Percentiles rank a stretch among this genome's conserved stretches.
These are phyloP conservation scores for Enteromius fasciolatus DNA, from an alignment of 2,797 vertebrate species.

Conservation along the genomic window DNA sequence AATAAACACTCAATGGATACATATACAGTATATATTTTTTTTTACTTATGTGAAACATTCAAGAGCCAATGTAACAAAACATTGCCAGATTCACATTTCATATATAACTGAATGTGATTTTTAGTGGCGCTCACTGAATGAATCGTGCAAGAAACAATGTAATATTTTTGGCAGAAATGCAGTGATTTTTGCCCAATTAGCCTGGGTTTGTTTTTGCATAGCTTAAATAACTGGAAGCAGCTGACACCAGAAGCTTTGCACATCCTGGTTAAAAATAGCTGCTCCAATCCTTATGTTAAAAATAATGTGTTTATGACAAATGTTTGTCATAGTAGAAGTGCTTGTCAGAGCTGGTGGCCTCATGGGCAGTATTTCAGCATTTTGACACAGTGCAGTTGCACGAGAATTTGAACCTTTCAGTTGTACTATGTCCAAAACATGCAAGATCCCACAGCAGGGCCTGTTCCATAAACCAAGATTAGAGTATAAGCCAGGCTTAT, in stretches of 20 bases:
- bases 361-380: not conserved
- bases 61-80: not conserved
- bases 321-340: not conserved
- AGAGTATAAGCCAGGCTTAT: too few species aligned
- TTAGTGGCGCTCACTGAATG: not conserved
- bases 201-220: not conserved
- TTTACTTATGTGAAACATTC: not conserved
- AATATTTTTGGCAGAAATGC: not conserved
- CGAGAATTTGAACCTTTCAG: not conserved
- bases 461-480: too few species aligned
- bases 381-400: not conserved
- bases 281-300: not conserved
- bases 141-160: not conserved
- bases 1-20: not conserved
- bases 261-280: not conserved
- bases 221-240: not conserved
- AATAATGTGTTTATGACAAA: constrained; percentile 9
- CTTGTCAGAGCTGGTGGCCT: not conserved
- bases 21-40: not conserved
- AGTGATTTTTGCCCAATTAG: not conserved
- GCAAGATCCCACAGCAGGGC: too few species aligned
- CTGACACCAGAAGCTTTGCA: not conserved
- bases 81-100: not conserved
- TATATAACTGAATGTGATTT: not conserved
- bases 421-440: too few species aligned